Percentiles rank a stretch among this genome's conserved stretches.
Conservation (phyloP, 2,797 vertebrate species). For the Peromyscus eremicus region DNA sequence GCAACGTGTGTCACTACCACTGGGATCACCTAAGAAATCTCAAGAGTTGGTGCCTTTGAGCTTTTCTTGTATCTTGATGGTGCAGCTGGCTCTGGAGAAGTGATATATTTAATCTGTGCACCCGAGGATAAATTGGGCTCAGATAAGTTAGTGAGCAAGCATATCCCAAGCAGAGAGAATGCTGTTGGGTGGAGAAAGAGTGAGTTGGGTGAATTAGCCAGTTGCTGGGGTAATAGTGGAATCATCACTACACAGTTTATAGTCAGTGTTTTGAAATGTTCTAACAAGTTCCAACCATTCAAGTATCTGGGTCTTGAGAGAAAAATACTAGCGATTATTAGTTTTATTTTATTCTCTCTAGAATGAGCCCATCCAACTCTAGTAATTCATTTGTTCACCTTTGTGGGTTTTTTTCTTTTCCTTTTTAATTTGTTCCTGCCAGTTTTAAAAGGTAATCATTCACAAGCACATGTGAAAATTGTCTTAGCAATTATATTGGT, state of each 20-base stretch:
- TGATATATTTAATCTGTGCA: background rate
- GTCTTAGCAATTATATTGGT: background rate
- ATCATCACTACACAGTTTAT: background rate
- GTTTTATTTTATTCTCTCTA: constrained; percentile 37
- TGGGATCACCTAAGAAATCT: background rate
- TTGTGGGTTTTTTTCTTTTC: background rate
- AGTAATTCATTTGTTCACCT: background rate
- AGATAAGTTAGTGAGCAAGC: background rate
- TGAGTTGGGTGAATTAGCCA: background rate
- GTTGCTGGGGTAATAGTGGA: background rate
- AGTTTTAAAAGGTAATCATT: constrained; percentile 57
- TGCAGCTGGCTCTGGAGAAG: background rate
- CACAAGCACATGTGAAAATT: constrained; percentile 2
- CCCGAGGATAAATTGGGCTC: background rate
- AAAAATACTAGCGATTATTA: constrained; percentile 2
- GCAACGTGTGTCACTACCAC: background rate
- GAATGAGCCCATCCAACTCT: background rate
- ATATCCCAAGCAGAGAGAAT: background rate
- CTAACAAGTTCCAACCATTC: background rate
- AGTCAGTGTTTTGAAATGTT: constrained; percentile 21
- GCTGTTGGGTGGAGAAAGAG: background rate
- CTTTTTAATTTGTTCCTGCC: constrained; percentile 1
- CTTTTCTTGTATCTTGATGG: background rate
- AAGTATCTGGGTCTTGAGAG: background rate
- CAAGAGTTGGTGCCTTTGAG: background rate